Percentiles rank a stretch among this genome's conserved stretches.
Evolutionary conservation across 2,113 vertebrate species (phyloP).

Genomic region (Cariama cristata): DNA sequence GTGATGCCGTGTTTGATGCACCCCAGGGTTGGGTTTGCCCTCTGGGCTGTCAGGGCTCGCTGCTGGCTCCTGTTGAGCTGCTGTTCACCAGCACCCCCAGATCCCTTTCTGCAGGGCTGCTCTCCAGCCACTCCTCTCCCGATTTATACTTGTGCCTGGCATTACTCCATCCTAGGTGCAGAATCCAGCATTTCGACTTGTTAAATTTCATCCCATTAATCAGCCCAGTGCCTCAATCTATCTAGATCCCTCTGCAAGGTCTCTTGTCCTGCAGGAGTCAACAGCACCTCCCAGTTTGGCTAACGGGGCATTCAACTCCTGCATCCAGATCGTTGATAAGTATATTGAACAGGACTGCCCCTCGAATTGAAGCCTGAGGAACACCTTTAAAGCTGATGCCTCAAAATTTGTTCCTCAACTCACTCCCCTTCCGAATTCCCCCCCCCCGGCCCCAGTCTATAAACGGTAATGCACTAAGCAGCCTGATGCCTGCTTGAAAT

Average conservation of each 20-base stretch:
- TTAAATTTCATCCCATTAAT: neutral
- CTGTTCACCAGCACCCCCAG: neutral
- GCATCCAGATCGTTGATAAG: neutral
- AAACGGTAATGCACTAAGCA: neutral
- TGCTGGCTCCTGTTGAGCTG: neutral
- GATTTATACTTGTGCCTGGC: fast-evolving
- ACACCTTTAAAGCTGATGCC: neutral
- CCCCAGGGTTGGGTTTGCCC: neutral
- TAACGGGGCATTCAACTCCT: neutral
- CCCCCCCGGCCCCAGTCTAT: neutral
- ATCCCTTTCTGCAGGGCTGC: neutral
- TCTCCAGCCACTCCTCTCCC: neutral
- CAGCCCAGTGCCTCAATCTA: neutral
- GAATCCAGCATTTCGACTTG: neutral
- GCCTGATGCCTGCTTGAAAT: neutral
- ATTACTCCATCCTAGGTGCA: neutral
- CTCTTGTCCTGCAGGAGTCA: neutral
- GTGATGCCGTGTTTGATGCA: neutral
- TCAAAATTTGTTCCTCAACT: neutral
- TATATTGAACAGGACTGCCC: neutral
- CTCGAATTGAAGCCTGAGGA: neutral
- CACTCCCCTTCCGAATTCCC: fast-evolving
- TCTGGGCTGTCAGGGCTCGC: neutral
- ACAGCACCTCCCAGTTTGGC: neutral
- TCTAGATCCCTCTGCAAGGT: neutral